Evolutionary conservation across 2,113 vertebrate genomes (phyloP).

Genomic region (Drymodes brunneopygia): DNA sequence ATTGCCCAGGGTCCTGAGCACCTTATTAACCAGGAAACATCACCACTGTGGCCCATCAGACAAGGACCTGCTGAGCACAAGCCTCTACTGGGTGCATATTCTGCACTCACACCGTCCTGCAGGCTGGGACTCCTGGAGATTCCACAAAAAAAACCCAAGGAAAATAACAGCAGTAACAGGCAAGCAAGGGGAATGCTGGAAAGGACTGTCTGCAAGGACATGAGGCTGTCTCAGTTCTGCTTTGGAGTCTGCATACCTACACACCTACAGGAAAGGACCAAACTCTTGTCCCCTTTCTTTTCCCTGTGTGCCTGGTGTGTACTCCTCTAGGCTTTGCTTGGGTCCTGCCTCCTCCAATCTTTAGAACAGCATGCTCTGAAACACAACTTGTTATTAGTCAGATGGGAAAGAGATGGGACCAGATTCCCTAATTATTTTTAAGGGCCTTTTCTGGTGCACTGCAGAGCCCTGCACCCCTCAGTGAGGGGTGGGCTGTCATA

Average conservation of each 20-base stretch:
- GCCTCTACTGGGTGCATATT: fast-evolving
- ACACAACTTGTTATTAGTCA: background rate
- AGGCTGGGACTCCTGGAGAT: background rate
- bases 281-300: background rate
- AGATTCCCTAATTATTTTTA: background rate
- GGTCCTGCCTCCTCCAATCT: background rate
- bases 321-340: background rate
- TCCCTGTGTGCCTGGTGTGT: background rate
- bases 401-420: background rate
- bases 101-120: background rate
- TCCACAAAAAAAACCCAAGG: background rate
- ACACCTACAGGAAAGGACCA: background rate
- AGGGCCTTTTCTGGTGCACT: background rate
- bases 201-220: background rate
- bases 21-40: background rate
- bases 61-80: background rate
- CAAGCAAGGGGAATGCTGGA: background rate
- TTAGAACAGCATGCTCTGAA: background rate
- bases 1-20: background rate
- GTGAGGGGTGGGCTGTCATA: background rate
- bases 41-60: background rate
- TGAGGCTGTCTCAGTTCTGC: background rate
- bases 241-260: background rate
- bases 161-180: background rate
- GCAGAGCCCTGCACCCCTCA: background rate